A percentile compares a stretch with the other conserved stretches of the same genome.
Conservation (phyloP, 1,140 invertebrate genomes). For the Eupeodes corollae region DNA sequence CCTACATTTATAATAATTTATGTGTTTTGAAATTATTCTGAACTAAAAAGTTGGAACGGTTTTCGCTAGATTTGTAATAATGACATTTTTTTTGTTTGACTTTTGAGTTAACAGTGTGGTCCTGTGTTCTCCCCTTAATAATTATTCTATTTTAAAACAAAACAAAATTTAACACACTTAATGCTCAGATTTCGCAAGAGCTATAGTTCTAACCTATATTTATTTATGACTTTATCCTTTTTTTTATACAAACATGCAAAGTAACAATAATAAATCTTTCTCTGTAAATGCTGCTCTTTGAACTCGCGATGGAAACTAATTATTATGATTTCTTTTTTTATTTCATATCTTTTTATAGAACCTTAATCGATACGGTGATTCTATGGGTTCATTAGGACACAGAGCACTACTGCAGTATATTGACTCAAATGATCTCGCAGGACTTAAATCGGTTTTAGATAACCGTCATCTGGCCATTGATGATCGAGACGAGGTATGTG, state of each 20-base stretch:
- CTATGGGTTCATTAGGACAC: conserved; percentile 79
- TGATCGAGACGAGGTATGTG: conserved; percentile 77
- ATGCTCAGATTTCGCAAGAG: too few species aligned
- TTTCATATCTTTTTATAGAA: conserved; percentile 16
- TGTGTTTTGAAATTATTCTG: too few species aligned
- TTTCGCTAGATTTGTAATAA: too few species aligned
- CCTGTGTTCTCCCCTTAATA: too few species aligned
- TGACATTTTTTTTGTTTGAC: too few species aligned
- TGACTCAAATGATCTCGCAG: conserved; percentile 65
- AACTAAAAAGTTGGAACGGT: too few species aligned
- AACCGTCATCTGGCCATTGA: conserved; percentile 72
- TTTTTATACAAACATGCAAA: conserved; percentile 16
- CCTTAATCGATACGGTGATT: conserved; percentile 48
- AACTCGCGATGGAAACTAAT: conserved; percentile 1
- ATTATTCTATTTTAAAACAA: background rate
- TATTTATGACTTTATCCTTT: too few species aligned
- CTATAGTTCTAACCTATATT: too few species aligned
- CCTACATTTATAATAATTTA: too few species aligned
- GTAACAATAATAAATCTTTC: conserved; percentile 9
- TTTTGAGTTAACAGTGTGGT: too few species aligned
- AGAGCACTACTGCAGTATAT: conserved; percentile 67
- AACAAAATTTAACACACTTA: background rate
- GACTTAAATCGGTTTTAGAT: conserved; percentile 67
- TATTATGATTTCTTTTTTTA: background rate
- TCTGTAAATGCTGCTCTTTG: conserved; percentile 5